Base-by-base conservation (phyloP, 2,888 invertebrate genomes). In the Digitonthophagus gazella region DNA sequence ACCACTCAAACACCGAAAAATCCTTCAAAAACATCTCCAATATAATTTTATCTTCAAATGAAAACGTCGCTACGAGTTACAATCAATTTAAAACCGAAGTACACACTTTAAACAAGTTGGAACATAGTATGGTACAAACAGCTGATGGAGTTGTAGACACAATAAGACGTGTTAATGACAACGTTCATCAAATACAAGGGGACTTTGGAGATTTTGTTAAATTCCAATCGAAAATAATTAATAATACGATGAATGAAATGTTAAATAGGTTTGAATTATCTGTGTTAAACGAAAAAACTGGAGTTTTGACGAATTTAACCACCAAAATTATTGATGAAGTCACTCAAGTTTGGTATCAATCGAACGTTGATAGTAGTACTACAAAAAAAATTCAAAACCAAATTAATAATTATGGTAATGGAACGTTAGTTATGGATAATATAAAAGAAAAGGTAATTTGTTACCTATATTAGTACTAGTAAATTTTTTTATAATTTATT, bases 341-440 rank as follows among this genome's bases (percentile, higher is more conserved):
- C 80, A 89, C 91, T 73, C 92, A 93, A 80, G 94, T 96, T 14
- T 95, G 95, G 95, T 85, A 94, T 16, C 95, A 95, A 80, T 89
- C 95, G 78, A 89, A 89, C 22, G 89, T 90, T 70, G 93, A 90
- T 78, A 90, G 91, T 63, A 88, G 87, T 56, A 86, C 91, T 2
- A 82, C 95, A n/a, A 90, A 90, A 71, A 89, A 90, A 74, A 86
- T 96, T 55, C 89, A 92, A 84, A 87, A 89, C 75, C 92, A 91
- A 80, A 93, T 93, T 5, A 91, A 91, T 76, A 85, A 86, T 65
- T 94, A 93, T 79, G 91, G 93, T 8, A 95, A 93, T 79, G 92
- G 91, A 67, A 93, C 92, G 28, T 84, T 91, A 54, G 90, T 91
- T 0, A 91, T 95, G 90, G 90, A 89, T 77, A 89, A 87, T 74